A percentile compares a stretch with the other conserved stretches of the same genome.
Conservation (phyloP, 2,113 vertebrate species). For the Etheostoma cragini region DNA sequence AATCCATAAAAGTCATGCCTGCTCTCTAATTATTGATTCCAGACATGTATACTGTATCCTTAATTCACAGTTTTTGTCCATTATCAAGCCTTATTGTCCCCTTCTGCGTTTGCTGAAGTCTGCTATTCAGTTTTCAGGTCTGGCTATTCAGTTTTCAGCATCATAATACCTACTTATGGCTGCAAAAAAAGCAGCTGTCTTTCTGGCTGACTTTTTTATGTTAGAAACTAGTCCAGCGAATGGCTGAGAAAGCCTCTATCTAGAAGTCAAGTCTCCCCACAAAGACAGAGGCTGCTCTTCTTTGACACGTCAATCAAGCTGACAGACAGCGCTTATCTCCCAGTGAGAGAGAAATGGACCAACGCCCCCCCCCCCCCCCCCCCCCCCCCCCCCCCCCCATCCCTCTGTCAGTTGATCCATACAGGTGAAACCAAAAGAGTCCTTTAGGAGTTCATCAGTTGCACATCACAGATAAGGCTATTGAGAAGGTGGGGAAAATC, state of each 20-base stretch:
- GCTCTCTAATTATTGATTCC: slow-evolving; percentile 15
- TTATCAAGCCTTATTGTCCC: background rate
- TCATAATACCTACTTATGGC: slow-evolving; percentile 38
- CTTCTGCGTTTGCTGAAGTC: slow-evolving; percentile 23
- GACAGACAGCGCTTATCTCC: slow-evolving; percentile 82
- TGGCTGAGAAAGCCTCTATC: slow-evolving; percentile 42
- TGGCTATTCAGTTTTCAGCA: slow-evolving; percentile 27
- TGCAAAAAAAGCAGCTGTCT: slow-evolving; percentile 46
- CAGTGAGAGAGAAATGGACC: slow-evolving; percentile 64
- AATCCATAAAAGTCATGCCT: background rate
- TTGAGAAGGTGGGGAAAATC: slow-evolving; percentile 41
- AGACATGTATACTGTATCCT: background rate
- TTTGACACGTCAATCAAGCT: slow-evolving; percentile 77
- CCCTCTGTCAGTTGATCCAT: slow-evolving; percentile 68
- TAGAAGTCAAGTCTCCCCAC: slow-evolving; percentile 49
- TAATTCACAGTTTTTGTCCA: slow-evolving; percentile 14
- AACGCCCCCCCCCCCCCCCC: slow-evolving; percentile 49
- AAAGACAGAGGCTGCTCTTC: slow-evolving; percentile 57
- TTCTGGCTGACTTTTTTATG: slow-evolving; percentile 52
- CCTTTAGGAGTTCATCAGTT: slow-evolving; percentile 78
- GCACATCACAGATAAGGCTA: slow-evolving; percentile 76
- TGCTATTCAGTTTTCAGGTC: slow-evolving; percentile 31
- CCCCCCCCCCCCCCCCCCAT: slow-evolving; percentile 43
- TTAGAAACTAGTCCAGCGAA: slow-evolving; percentile 42
- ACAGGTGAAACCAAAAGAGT: slow-evolving; percentile 45